Evolutionary conservation across 2,797 vertebrate species (phyloP).

Genomic region (Choloepus didactylus): DNA sequence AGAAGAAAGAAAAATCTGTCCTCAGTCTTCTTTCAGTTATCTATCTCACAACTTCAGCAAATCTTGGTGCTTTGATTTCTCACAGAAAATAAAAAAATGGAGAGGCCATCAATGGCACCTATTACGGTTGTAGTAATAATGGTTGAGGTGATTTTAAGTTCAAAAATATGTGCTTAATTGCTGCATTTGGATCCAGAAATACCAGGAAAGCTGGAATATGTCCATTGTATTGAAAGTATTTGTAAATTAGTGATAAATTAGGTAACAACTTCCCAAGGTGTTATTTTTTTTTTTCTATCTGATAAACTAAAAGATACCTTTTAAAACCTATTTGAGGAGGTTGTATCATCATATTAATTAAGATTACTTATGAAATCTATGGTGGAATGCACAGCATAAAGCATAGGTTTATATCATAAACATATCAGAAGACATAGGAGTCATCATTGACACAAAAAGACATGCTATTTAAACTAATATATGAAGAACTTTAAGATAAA

Average conservation of each 20-base stretch:
- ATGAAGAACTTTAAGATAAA: not conserved
- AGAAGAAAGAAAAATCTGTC: not conserved
- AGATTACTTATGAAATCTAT: not conserved
- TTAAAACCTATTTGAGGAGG: not conserved
- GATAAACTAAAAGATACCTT: not conserved
- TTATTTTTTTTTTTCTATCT: not conserved
- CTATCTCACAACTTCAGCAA: not conserved
- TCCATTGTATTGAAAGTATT: not conserved
- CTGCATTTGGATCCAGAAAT: not conserved
- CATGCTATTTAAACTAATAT: not conserved
- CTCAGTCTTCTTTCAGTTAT: not conserved
- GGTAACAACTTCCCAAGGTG: not conserved
- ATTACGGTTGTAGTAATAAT: not conserved
- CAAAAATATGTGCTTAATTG: not conserved
- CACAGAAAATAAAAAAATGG: not conserved
- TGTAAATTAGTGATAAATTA: not conserved
- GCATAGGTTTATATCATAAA: not conserved
- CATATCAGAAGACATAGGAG: not conserved
- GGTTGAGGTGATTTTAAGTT: not conserved
- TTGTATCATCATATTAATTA: not conserved
- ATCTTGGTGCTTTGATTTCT: not conserved
- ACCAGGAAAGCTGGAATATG: not conserved
- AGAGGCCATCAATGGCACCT: not conserved
- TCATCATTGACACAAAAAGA: not conserved
- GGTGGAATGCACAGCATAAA: not conserved